A percentile compares a stretch with the other conserved stretches of the same genome.
Conservation (phyloP, 2,797 vertebrate species). For the Sphaeramia orbicularis region DNA sequence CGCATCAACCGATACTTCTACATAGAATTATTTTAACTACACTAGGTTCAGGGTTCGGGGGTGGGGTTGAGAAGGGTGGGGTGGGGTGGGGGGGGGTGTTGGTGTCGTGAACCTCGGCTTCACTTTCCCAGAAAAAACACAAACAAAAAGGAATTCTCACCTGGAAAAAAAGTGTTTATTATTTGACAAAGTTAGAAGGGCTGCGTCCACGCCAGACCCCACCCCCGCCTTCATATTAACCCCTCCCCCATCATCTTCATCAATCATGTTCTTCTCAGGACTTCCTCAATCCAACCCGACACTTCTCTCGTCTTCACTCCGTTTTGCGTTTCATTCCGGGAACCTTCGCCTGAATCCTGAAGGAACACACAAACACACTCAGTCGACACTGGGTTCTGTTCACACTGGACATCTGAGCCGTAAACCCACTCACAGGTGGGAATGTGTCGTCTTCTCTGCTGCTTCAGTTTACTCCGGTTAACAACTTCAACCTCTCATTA, state of each 20-base stretch:
- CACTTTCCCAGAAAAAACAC: conserved; percentile 83
- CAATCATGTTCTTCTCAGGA: conserved; percentile 73
- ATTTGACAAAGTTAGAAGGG: conserved; percentile 78
- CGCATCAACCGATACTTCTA: conserved; percentile 85
- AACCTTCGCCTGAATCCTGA: conserved; percentile 94
- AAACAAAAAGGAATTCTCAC: conserved; percentile 82
- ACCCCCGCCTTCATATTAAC: conserved; percentile 37
- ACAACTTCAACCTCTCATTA: too few species aligned
- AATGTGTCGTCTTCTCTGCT: too few species aligned
- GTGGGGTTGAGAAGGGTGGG: conserved; percentile 1
- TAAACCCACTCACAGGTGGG: too few species aligned
- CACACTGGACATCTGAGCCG: too few species aligned
- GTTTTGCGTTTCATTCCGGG: conserved; percentile 95
- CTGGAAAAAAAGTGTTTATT: conserved; percentile 79
- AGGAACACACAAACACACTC: conserved; percentile 18
- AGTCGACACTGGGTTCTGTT: not conserved
- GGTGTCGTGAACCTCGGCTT: conserved; percentile 12
- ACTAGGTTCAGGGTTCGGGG: not conserved
- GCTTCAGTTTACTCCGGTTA: too few species aligned
- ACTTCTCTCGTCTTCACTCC: conserved; percentile 83
- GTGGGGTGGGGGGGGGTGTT: not conserved
- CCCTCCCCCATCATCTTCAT: conserved; percentile 6
- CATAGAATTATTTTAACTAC: not conserved
- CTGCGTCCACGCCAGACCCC: conserved; percentile 53
- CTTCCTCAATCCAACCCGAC: conserved; percentile 45